Evolutionary conservation across 92 coral and sea anemone genomes (phyloP).

Genomic region (Palythoa grandiflora): DNA sequence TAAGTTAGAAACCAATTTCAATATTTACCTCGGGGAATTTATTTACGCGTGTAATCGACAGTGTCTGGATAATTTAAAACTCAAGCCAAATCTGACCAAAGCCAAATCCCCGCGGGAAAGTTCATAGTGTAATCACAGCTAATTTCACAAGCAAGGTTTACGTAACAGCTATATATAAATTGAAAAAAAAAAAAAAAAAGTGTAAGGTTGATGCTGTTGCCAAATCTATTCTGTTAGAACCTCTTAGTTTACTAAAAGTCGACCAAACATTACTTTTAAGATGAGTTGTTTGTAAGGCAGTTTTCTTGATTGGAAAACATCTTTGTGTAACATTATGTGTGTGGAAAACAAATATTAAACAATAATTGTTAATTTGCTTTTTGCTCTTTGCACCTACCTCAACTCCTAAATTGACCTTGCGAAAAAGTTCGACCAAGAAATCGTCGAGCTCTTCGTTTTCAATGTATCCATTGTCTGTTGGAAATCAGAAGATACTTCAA

Average conservation of each 20-base stretch:
- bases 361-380: background rate
- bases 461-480: conserved; percentile 34
- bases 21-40: too few species aligned
- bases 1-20: too few species aligned
- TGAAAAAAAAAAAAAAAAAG: too few species aligned
- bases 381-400: background rate
- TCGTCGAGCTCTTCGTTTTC: conserved; percentile 46
- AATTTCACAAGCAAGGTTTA: too few species aligned
- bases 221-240: too few species aligned
- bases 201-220: too few species aligned
- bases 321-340: background rate
- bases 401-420: background rate
- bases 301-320: background rate
- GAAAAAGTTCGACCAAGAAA: conserved; percentile 30
- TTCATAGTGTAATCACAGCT: too few species aligned
- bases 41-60: too few species aligned
- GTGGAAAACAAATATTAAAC: background rate
- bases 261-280: background rate
- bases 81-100: too few species aligned
- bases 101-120: too few species aligned
- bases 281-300: background rate
- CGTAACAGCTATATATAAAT: too few species aligned
- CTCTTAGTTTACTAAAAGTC: background rate
- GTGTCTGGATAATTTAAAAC: too few species aligned
- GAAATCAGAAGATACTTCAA: background rate